Percentiles rank a stretch among this genome's conserved stretches.
These are phyloP conservation scores for Cirrhinus mrigala DNA, from an alignment of 2,797 vertebrate species.

Conservation along the genomic window DNA sequence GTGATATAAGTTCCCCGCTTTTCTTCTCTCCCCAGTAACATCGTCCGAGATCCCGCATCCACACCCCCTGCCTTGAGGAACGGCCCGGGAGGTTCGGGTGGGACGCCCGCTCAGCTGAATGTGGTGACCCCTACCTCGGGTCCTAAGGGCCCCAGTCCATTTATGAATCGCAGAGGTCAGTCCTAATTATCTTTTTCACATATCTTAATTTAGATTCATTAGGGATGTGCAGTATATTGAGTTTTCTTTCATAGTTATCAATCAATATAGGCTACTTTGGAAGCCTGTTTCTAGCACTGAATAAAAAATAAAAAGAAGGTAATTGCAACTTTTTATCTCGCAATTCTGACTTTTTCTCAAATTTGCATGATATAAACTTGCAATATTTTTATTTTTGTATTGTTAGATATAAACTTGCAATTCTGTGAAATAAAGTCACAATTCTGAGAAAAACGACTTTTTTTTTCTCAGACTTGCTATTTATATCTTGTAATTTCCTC, in stretches of 20 bases:
- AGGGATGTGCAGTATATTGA: not conserved
- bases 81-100: conserved; percentile 67
- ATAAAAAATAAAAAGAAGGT: no score
- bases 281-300: no score
- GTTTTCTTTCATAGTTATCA: not conserved
- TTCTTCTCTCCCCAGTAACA: conserved; percentile 10
- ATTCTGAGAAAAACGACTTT: no score
- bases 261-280: not conserved
- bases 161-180: conserved; percentile 89
- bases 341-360: no score
- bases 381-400: no score
- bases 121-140: conserved; percentile 72
- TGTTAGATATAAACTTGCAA: no score
- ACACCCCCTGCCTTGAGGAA: conserved; percentile 85
- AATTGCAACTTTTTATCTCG: no score
- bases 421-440: no score
- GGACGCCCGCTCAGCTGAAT: conserved; percentile 71
- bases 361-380: no score
- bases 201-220: not conserved
- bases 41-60: conserved; percentile 66
- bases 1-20: not conserved
- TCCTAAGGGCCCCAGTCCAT: conserved; percentile 88
- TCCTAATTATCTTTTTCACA: not conserved
- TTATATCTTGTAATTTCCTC: no score
- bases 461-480: no score